Evolutionary conservation across 2,888 invertebrate genomes (phyloP), one percentile per base, ranked within the genome.

Genomic region (Molorchus minor): DNA sequence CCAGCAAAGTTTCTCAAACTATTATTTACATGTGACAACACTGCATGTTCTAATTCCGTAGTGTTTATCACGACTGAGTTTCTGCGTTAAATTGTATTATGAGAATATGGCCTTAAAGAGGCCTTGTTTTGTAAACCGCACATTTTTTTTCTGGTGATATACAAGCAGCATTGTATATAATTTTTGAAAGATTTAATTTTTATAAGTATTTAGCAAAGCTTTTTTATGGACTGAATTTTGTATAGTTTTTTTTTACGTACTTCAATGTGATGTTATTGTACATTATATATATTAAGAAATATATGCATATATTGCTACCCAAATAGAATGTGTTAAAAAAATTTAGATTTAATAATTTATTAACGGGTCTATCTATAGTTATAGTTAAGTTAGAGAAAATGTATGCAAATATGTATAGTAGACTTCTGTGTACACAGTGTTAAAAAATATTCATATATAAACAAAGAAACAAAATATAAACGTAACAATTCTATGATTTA

Each of bases 271-370:
- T 72, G 67, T 71, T 68, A 72, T 56, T 66, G 63, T 67, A 65
- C 62, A 68, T 64, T 63, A 57, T 64, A 62, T 36, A 57, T 47
- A 29, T 61, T 58, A 57, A 49, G 17, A 58, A 56, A 66, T 62
- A 61, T 64, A 60, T 60, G 55, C 60, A 62, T 49, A 49, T 49
- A 49, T 38, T 38, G 21, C 49, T 35, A 38, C 38, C 25, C 38
- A 49, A 49, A 38, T 54, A 64, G 43, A 62, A 57, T 64, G 64
- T 61, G 61, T 61, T 63, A 65, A 67, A 64, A 68, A 64, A 70
- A 61, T 69, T 70, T 74, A 72, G 74, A 71, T 73, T 71, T 73
- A 76, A 71, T 75, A 75, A 76, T 75, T 75, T 76, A 76, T 76
- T 75, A 76, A 78, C 74, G 74, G 77, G 75, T 77, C 75, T 76